Evolutionary conservation across 2,888 invertebrate species (phyloP).

Genomic region (Orthonevra nobilis): DNA sequence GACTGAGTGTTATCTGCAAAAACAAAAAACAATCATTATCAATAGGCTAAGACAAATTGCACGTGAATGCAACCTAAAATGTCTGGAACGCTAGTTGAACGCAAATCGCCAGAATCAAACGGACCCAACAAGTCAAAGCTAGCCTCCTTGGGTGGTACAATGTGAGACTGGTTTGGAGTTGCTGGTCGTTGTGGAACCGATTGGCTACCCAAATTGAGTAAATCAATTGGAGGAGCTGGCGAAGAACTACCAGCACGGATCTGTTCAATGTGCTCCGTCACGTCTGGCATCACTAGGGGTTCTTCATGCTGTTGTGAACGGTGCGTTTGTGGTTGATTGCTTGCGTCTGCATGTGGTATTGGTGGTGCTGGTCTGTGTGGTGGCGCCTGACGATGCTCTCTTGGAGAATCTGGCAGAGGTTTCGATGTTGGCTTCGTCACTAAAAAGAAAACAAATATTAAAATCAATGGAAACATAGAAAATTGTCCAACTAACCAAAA

Average conservation of each 20-base stretch:
- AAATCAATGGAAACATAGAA: no score
- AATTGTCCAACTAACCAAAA: constrained; percentile 86
- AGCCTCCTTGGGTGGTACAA: constrained; percentile 78
- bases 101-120: constrained; percentile 78
- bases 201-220: constrained; percentile 81
- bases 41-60: no score
- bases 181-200: constrained; percentile 72
- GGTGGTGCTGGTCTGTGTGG: constrained; percentile 75
- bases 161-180: constrained; percentile 74
- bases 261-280: constrained; percentile 76
- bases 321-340: constrained; percentile 1
- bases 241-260: constrained; percentile 74
- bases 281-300: constrained; percentile 76
- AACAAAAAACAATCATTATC: not conserved
- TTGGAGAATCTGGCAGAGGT: constrained; percentile 69
- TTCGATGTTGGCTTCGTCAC: constrained; percentile 80
- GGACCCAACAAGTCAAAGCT: constrained; percentile 84
- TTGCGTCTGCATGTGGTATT: constrained; percentile 60
- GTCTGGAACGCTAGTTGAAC: constrained; percentile 77
- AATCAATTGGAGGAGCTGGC: constrained; percentile 81
- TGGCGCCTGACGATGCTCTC: constrained; percentile 73
- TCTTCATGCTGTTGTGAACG: constrained; percentile 71
- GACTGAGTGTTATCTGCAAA: constrained; percentile 73
- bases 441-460: no score
- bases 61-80: constrained; percentile 75